Conservation (phyloP, 2,113 vertebrate genomes). For the Rattus norvegicus region DNA sequence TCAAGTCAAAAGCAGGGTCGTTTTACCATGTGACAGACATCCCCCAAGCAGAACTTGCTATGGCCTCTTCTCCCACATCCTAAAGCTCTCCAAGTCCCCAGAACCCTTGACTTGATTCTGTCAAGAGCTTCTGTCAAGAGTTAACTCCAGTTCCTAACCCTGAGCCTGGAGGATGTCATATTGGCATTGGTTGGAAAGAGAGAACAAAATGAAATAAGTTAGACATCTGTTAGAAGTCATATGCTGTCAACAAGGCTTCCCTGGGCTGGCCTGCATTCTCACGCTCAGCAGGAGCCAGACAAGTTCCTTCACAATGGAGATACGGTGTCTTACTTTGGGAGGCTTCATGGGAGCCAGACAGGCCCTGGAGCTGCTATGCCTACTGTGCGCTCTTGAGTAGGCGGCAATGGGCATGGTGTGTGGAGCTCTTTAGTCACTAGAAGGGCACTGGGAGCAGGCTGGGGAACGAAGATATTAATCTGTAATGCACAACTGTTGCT, state of each 20-base stretch:
- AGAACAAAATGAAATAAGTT: neutral
- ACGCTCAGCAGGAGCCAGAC: neutral
- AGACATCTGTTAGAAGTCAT: slow-evolving; percentile 52
- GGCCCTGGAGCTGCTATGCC: neutral
- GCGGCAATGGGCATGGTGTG: neutral
- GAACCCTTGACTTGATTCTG: slow-evolving; percentile 62
- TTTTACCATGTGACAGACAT: neutral
- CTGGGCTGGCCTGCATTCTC: neutral
- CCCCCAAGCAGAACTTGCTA: neutral
- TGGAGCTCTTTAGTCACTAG: neutral
- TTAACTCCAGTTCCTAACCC: neutral
- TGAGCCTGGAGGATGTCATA: slow-evolving; percentile 55
- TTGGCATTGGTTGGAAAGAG: slow-evolving; percentile 63
- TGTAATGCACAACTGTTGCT: neutral
- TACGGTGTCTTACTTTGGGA: neutral
- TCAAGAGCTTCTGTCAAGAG: slow-evolving; percentile 65
- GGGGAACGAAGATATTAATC: neutral
- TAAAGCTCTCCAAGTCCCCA: slow-evolving; percentile 22
- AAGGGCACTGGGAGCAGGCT: neutral
- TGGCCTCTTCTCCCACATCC: slow-evolving; percentile 21
- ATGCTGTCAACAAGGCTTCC: slow-evolving; percentile 13
- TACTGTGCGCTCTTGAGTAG: neutral
- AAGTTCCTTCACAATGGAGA: neutral
- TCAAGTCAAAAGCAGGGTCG: slow-evolving; percentile 6
- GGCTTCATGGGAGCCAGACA: neutral